A percentile compares a stretch with the other conserved stretches of the same genome.
Evolutionary conservation across 1,140 invertebrate species (phyloP).

Genomic region (Telenomus remus): DNA sequence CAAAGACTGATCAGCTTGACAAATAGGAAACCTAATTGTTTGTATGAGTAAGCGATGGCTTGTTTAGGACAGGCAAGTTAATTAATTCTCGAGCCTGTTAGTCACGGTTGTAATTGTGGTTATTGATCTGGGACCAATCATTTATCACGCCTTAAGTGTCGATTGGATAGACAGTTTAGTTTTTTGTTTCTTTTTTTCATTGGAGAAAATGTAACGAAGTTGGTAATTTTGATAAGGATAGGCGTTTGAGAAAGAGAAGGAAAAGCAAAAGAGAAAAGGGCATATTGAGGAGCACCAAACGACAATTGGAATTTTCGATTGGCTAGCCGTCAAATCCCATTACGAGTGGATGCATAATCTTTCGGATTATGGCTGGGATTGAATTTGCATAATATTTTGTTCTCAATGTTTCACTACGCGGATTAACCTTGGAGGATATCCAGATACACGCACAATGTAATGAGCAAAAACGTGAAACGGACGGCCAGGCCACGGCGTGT

Average conservation of each 20-base stretch:
- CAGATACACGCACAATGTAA: conserved; percentile 8
- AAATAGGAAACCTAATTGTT: conserved; percentile 25
- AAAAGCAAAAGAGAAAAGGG: too few species aligned
- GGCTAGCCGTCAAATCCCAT: conserved; percentile 38
- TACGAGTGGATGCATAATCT: conserved; percentile 27
- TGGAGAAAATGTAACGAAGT: conserved; percentile 24
- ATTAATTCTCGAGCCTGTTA: conserved; percentile 49
- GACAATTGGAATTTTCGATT: neutral
- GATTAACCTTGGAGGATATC: conserved; percentile 42
- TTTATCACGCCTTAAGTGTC: conserved; percentile 59
- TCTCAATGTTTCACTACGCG: conserved; percentile 38
- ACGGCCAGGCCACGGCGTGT: conserved; percentile 20
- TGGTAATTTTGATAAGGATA: neutral
- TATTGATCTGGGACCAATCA: conserved; percentile 53
- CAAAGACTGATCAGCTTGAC: conserved; percentile 14
- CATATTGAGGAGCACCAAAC: too few species aligned
- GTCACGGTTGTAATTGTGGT: conserved; percentile 45
- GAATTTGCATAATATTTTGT: conserved; percentile 53
- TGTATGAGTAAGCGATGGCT: conserved; percentile 30
- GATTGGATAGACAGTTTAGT: conserved; percentile 24
- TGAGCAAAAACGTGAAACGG: conserved; percentile 31
- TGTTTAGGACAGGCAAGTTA: conserved; percentile 40
- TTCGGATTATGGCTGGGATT: conserved; percentile 30
- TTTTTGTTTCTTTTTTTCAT: conserved; percentile 32
- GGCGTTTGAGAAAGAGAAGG: too few species aligned